These are phyloP conservation scores for Heteromyza rotundicornis DNA, from an alignment of 2,888 invertebrate genomes.

Conservation along the genomic window DNA sequence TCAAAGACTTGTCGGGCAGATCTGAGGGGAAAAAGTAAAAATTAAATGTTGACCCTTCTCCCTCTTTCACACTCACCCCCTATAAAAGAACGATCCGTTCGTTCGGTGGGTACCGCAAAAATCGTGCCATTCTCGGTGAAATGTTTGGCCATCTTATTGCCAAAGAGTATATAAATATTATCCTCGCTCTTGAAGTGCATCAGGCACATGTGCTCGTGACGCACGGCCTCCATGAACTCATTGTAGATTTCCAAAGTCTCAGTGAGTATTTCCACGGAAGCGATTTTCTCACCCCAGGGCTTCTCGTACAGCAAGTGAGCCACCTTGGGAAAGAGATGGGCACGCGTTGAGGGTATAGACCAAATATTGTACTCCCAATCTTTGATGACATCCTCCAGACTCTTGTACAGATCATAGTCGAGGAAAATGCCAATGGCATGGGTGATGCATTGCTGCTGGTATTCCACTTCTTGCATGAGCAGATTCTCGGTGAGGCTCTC, in stretches of 20 bases:
- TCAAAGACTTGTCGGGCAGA: constrained; percentile 56
- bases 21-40: constrained; percentile 38
- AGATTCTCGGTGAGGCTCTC: constrained; percentile 51
- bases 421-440: constrained; percentile 59
- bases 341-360: constrained; percentile 55
- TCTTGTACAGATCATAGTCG: constrained; percentile 54
- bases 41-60: not conserved
- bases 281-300: constrained; percentile 60
- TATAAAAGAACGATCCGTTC: constrained; percentile 49
- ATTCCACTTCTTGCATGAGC: constrained; percentile 59
- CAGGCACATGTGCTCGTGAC: constrained; percentile 58
- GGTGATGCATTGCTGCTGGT: constrained; percentile 56
- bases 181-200: constrained; percentile 60
- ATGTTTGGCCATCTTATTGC: constrained; percentile 54
- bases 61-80: constrained; percentile 42
- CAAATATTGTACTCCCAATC: constrained; percentile 61
- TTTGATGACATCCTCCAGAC: constrained; percentile 48
- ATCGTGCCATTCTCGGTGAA: constrained; percentile 59
- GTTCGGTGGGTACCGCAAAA: constrained; percentile 57
- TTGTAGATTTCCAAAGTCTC: constrained; percentile 56
- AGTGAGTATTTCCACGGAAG: constrained; percentile 60
- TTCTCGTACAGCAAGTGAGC: constrained; percentile 60
- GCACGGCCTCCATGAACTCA: constrained; percentile 59
- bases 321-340: constrained; percentile 54
- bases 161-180: constrained; percentile 58